Base-by-base conservation (phyloP, 1,140 invertebrate genomes). In the Heliothis subflexa region DNA sequence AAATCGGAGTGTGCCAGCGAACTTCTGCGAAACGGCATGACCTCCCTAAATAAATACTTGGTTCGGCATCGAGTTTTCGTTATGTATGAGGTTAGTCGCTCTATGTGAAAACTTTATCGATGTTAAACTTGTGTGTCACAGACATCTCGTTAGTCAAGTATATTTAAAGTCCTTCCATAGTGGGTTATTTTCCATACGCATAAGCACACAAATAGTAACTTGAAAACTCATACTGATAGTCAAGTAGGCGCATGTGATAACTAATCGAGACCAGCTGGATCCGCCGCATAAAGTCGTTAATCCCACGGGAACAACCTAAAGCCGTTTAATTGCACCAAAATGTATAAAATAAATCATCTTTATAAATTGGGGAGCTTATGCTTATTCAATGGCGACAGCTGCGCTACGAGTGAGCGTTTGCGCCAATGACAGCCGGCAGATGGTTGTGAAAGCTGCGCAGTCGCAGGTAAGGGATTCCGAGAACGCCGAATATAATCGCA, bases 401-500 rank as follows among this genome's bases (percentile, higher is more conserved):
- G 85, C 83, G 78, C 50, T 78, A 64, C 77, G 74, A 82, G 70
- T 80, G 74, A 59, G 74, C 50, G 66, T 83, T 72, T 64, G 77
- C 84, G 80, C 85, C 81, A 86, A 82, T 84, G 86, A 86, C 85
- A 88, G 79, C 83, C 74, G 87, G 91, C 91, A 92, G 91, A 93
- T 93, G 91, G 85, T 87, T 89, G 93, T 91, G 93, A 93, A 93
- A 93, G 93, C 91, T 82, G 85, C 87, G 80, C 84, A 73, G 78
- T 79, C 83, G 88, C 91, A 94, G 93, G 93, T 94, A 94, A 86
- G 87, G 85, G 86, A 84, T 93, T 93, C 93, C 83, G 82, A 91
- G 93, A 94, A 94, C 86, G 87, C 90, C 93, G 89, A 94, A 94
- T 93, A 94, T 94, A 94, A 94, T 92, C 89, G 87, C 83, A 82